Evolutionary conservation across 1,140 invertebrate genomes (phyloP), one percentile per base, ranked within the genome.

Genomic region (Nebria ingens): DNA sequence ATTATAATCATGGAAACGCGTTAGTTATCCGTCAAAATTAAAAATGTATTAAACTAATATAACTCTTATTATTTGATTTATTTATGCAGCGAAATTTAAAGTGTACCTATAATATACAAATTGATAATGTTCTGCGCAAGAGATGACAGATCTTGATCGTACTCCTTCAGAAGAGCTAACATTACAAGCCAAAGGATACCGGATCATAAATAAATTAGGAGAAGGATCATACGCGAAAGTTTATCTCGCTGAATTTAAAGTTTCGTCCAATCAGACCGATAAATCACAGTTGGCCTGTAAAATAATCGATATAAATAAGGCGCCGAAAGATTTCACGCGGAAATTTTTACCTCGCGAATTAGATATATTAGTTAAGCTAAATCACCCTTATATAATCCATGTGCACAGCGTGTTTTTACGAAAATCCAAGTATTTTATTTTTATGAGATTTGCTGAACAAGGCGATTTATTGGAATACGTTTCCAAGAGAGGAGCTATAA

Each of bases 261-360:
- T 64, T 54, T 23, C 54, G 20, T 62, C 69, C 6, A 56, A 45
- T 0, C 73, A 59, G 67, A 74, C 55, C 59, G 67, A 42, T 62
- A 70, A 53, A 68, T 71, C 59, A 58, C 63, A 64, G 42, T 59
- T 85, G 57, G 84, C 83, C 1, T 85, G 83, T 59, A 91, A 91
- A 75, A 78, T 90, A 0, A 84, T 89, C 51, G 83, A 89, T 64
- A 81, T 79, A 1, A 68, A 73, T 2, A 78, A 78, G 57, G 83
- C 84, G 0, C 81, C 84, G 0, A 78, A 80, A 59, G 84, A 89
- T 62, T 88, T 87, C 62, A 74, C 84, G 17, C 71, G 78, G 4
- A 85, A 88, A 66, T 89, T 89, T 68, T 71, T 89, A 21, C 85
- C 86, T 0, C 71, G 87, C 17, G 87, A 90, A 69, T 69, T 89